Evolutionary conservation across 2,888 invertebrate genomes (phyloP), one percentile per base, ranked within the genome.

Genomic region (Microdon myrmicae): DNA sequence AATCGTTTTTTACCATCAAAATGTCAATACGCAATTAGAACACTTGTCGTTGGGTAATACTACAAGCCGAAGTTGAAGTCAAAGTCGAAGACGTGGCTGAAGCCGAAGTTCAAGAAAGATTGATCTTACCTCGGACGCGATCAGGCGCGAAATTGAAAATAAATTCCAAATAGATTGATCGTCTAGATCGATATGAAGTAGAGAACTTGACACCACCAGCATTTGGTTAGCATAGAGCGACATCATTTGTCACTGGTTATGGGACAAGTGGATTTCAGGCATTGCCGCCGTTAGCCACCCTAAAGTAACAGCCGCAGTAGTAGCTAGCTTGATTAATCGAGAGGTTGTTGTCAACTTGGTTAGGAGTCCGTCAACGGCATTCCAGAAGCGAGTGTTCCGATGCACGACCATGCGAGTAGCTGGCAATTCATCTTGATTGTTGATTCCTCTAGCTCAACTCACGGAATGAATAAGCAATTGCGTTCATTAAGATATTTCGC

Each of bases 1-100:
- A 56, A 64, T 56, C 61, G 61, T 64, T 64, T 64, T 56, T 56
- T 64, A 64, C 61, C 56, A 64, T 64, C 61, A 64, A 56, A 64
- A 64, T 64, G 61, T 64, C 61, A 64, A 64, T 64, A 64, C 45
- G 55, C 61, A 64, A 64, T 64, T 64, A 49, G 61, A 44, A 39
- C 56, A 56, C 61, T 56, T 64, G 61, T 56, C 61, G 49, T 44
- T 64, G 45, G 44, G 26, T 28, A 45, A 29, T 35, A 22, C 32
- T 14, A n/a, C n/a, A n/a, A n/a, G n/a, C n/a, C n/a, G n/a, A n/a
- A n/a, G n/a, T n/a, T n/a, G n/a, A n/a, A n/a, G n/a, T n/a, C n/a
- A n/a, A n/a, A n/a, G n/a, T n/a, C n/a, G n/a, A n/a, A n/a, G n/a
- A n/a, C n/a, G n/a, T n/a, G n/a, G n/a, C n/a, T n/a, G n/a, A n/a